Base-by-base conservation (phyloP, 2,113 vertebrate species). In the Caloenas nicobarica region DNA sequence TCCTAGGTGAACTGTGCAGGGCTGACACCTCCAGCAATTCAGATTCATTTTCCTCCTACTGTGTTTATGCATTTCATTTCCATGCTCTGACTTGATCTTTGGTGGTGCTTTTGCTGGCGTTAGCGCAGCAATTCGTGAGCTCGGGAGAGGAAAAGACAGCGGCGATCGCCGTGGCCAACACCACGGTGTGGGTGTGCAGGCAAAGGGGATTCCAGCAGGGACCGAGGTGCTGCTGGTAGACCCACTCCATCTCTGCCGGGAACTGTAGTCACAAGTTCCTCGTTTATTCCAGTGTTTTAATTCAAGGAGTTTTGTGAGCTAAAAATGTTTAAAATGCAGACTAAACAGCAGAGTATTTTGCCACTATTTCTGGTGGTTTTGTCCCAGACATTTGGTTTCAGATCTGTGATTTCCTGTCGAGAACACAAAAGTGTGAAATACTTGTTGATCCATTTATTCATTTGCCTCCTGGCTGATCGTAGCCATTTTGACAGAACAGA, bases 371-470 rank as follows among this genome's bases (percentile, higher is more conserved):
- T 96, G 86, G 72, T 96, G 90, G 82, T 80, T 96, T 88, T 88
- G 95, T 97, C 91, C 88, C 90, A 96, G 93, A 94, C 93, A 96
- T 94, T 96, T 97, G 96, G 95, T 95, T 96, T 96, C 90, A 96
- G 96, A 96, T 97, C 96, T 97, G 95, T 93, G 92, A 96, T 97
- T 96, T 96, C 92, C 92, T 93, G 90, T 97, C 48, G 60, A 94
- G 93, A 93, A 96, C 95, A 95, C 60, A 81, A 33, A 96, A 96
- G 95, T 96, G 95, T 96, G 95, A 97, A 97, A 91, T 93, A 95
- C 95, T 96, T 96, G 95, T 97, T 97, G 96, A 96, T 95, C 96
- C 61, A 9, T 96, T 97, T 96, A 95, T 96, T 97, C 92, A 96
- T 96, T 96, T 96, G 94, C 95, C 96, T 97, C 95, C 95, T 95